A percentile compares a stretch with the other conserved stretches of the same genome.
phyloP scores from a whole-genome alignment of 2,113 vertebrate species.

The Clarias magur region DNA sequence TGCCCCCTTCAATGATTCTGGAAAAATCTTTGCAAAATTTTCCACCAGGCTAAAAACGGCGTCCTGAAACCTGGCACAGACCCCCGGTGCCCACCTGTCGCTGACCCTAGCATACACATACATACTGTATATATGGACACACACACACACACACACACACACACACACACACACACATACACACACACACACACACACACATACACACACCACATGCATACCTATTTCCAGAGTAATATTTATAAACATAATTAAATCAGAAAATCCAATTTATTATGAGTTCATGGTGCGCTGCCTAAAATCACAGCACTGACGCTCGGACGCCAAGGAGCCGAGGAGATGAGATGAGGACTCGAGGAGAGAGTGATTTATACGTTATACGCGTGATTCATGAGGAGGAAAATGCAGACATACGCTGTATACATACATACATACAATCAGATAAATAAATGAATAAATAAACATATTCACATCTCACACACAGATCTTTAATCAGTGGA shows the following conservation, averaged over 20 bases:
- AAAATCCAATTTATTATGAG: conserved; percentile 49
- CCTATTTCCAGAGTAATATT: conserved; percentile 59
- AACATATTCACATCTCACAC: not conserved
- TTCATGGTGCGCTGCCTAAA: not conserved
- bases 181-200: conserved; percentile 37
- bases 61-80: conserved; percentile 54
- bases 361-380: not conserved
- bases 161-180: conserved; percentile 27
- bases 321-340: not conserved
- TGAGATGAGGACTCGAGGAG: not conserved
- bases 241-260: conserved; percentile 55
- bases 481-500: not conserved
- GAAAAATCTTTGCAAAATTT: conserved; percentile 61
- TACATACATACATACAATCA: not conserved
- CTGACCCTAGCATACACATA: conserved; percentile 38
- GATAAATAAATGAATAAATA: not conserved
- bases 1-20: conserved; percentile 56
- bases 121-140: not conserved
- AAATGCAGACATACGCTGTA: not conserved
- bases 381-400: not conserved
- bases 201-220: conserved; percentile 24
- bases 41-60: conserved; percentile 68
- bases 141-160: conserved; percentile 31
- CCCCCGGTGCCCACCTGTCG: conserved; percentile 62
- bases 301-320: conserved; percentile 3